phyloP scores from a whole-genome alignment of 2,797 vertebrate species.

The Paratrypauchen microcephalus region DNA sequence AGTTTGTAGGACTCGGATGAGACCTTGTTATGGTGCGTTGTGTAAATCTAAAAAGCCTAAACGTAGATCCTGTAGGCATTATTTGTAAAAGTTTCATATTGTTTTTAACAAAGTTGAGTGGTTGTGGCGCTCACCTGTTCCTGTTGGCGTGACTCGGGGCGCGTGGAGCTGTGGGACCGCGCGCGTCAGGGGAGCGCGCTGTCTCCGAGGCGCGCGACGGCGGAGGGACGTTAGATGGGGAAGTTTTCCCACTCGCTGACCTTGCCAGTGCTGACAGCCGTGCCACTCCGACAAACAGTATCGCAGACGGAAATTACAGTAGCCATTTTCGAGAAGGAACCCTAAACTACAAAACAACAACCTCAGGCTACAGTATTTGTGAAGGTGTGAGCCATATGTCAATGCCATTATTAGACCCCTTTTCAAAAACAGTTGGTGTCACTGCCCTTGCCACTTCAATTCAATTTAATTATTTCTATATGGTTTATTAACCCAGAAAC shows the following conservation, averaged over 20 bases:
- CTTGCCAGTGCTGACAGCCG: conserved; percentile 36
- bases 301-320: background rate
- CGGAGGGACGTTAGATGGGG: conserved; percentile 5
- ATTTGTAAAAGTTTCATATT: conserved; percentile 21
- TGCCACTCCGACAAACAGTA: background rate
- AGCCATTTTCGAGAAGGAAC: background rate
- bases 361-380: conserved; percentile 16
- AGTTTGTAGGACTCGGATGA: conserved; percentile 55
- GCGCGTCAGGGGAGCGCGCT: conserved; percentile 10
- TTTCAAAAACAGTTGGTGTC: background rate
- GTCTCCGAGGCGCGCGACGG: conserved; percentile 20
- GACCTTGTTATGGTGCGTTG: background rate
- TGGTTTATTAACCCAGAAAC: no score
- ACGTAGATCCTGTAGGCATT: background rate
- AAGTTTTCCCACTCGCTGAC: conserved; percentile 44
- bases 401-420: conserved; percentile 1
- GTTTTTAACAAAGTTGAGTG: background rate
- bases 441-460: conserved; percentile 5
- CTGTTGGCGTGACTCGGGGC: conserved; percentile 9
- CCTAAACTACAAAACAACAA: background rate
- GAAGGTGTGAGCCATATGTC: conserved; percentile 57
- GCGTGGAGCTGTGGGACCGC: conserved; percentile 15
- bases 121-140: background rate
- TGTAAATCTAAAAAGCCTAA: background rate
- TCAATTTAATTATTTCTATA: no score